Base-by-base conservation (phyloP, 2,797 vertebrate genomes). In the Coranthus polyacanthus region DNA sequence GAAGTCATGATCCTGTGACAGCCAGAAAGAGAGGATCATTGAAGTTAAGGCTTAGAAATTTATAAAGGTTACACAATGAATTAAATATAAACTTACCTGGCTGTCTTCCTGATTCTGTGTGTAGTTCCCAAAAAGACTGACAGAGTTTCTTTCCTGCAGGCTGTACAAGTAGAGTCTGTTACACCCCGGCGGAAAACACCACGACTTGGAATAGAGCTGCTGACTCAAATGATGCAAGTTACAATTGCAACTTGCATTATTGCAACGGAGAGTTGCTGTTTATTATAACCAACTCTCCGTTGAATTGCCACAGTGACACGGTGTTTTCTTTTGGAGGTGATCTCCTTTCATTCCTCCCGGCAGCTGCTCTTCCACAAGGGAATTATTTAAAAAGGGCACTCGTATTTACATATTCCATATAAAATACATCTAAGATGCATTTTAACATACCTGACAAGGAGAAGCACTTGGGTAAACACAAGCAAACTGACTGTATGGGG, bases 1-100 rank as follows among this genome's bases (percentile, higher is more conserved):
- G 44, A 75, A 68, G 66, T 56, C 32, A 26, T 20, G 46, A 65
- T 66, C 55, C 41, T 41, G 29, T 50, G 67, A 51, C 73, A 79
- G 64, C 26, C 54, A 62, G 16, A 53, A 47, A 56, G 47, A 77
- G 42, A 59, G 21, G 22, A 22, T 54, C 46, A 54, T 24, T 63
- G 44, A 80, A 79, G 47, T 9, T 0, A 36, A 67, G 49, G 45
- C 45, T 61, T 17, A 21, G 16, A 60, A 57, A 69, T 69, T 11
- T 26, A 10, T 50, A 39, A 56, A 42, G 12, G 32, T 49, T 76
- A 38, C 8, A 16, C 36, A 46, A 61, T 57, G 38, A 72, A 78
- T 80, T 43, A 43, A 68, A 55, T 56, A 41, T 37, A 26, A 22
- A 21, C 38, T 45, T 18, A 56, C 26, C 59, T 15, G 18, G 8